Evolutionary conservation across 2,113 vertebrate genomes (phyloP).

Genomic region (Climacteris rufus): DNA sequence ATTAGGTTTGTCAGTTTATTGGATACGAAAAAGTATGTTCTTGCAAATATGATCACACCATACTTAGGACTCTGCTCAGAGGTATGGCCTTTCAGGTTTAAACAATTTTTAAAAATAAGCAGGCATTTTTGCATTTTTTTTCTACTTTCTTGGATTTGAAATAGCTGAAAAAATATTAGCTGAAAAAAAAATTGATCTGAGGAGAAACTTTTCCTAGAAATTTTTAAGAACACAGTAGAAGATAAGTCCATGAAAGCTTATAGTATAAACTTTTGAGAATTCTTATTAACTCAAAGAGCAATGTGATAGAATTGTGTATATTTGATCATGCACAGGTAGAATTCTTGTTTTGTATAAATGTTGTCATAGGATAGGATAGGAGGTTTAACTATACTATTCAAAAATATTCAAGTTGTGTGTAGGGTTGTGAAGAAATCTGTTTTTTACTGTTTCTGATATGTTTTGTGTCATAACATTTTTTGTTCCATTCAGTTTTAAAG

Average conservation of each 20-base stretch:
- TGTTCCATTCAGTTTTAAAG: neutral
- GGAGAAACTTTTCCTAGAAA: neutral
- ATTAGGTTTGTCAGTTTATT: neutral
- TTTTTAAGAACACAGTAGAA: neutral
- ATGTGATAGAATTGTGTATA: neutral
- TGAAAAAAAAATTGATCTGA: neutral
- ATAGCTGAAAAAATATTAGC: neutral
- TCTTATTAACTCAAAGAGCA: neutral
- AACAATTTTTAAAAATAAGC: neutral
- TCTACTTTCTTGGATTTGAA: neutral
- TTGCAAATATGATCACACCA: neutral
- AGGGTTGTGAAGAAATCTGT: neutral
- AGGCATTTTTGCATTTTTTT: neutral
- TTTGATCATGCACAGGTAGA: neutral
- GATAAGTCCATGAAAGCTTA: neutral
- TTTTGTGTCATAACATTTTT: neutral
- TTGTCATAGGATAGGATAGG: neutral
- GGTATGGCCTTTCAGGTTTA: neutral
- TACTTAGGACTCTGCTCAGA: neutral
- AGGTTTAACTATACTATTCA: neutral
- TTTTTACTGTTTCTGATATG: neutral
- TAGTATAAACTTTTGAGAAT: neutral
- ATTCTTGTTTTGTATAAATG: neutral
- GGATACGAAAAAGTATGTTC: neutral
- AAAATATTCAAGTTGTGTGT: neutral